Conservation (phyloP, 2,797 vertebrate species). For the Pogonophryne albipinna region DNA sequence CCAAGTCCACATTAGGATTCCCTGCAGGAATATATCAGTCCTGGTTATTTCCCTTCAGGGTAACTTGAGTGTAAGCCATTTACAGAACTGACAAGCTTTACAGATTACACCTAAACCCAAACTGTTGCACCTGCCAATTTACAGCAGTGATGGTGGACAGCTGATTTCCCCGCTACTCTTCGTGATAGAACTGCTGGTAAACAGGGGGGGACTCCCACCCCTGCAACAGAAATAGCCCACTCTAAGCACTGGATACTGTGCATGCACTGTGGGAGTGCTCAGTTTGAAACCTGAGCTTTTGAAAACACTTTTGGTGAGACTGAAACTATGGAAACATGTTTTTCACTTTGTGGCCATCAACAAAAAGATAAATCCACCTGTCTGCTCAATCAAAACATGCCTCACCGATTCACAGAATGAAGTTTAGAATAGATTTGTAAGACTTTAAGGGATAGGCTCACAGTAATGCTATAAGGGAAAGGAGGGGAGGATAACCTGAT, state of each 20-base stretch:
- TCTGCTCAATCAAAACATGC: conserved; percentile 23
- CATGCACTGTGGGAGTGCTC: conserved; percentile 7
- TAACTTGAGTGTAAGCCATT: conserved; percentile 35
- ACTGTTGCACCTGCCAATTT: conserved; percentile 61
- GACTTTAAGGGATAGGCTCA: conserved; percentile 3
- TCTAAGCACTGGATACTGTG: conserved; percentile 16
- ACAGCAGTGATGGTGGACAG: conserved; percentile 32
- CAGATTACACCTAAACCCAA: conserved; percentile 51
- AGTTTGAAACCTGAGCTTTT: conserved; percentile 60
- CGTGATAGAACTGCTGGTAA: conserved; percentile 45
- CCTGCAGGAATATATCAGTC: conserved; percentile 5
- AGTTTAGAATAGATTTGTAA: neutral
- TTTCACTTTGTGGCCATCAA: conserved; percentile 17
- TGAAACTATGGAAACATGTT: conserved; percentile 53
- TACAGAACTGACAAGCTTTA: conserved; percentile 34
- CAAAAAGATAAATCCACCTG: conserved; percentile 11
- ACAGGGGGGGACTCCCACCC: conserved; percentile 46
- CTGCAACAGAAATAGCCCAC: conserved; percentile 59
- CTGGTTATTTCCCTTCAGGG: conserved; percentile 23
- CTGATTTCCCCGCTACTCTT: conserved; percentile 9
- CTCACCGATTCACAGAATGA: neutral
- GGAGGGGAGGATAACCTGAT: neutral
- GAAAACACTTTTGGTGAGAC: conserved; percentile 61
- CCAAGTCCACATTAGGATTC: neutral
- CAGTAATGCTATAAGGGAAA: neutral